phyloP scores from a whole-genome alignment of 2,888 invertebrate genomes.

The Allacma fusca region DNA sequence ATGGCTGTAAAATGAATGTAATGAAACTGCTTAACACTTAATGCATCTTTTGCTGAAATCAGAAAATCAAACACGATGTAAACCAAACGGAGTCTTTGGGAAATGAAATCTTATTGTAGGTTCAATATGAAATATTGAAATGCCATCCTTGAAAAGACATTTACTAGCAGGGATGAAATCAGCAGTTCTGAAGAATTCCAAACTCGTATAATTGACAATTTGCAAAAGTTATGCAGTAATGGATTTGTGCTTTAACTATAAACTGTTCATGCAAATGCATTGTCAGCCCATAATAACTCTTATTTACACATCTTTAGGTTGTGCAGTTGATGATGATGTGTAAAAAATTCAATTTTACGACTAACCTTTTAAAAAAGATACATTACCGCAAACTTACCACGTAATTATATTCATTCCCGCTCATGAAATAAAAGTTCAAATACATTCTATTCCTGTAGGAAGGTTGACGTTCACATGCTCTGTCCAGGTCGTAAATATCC shows the following conservation, averaged over 20 bases:
- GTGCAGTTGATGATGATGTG: constrained; percentile 8
- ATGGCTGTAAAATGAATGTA: too few relatives aligned
- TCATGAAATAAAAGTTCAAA: background rate
- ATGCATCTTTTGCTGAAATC: too few relatives aligned
- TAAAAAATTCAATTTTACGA: constrained; percentile 14
- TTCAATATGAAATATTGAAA: background rate
- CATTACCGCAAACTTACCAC: background rate
- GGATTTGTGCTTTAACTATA: background rate
- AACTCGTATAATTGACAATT: constrained; percentile 9
- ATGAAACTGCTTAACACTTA: too few relatives aligned
- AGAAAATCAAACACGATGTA: too few relatives aligned
- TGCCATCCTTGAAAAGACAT: constrained; percentile 9
- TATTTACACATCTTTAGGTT: constrained; percentile 3
- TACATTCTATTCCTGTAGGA: background rate
- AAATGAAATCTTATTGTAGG: too few relatives aligned
- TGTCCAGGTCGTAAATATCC: background rate
- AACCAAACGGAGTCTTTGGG: too few relatives aligned
- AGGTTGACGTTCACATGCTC: background rate
- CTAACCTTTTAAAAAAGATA: constrained; percentile 6
- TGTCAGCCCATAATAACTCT: background rate
- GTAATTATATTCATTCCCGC: constrained; percentile 10
- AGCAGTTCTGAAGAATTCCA: background rate
- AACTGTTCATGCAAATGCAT: background rate
- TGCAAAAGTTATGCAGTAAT: background rate
- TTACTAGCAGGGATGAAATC: background rate